Base-by-base conservation (phyloP, 92 coral and sea anemone species). In the Epizoanthus scotinus region DNA sequence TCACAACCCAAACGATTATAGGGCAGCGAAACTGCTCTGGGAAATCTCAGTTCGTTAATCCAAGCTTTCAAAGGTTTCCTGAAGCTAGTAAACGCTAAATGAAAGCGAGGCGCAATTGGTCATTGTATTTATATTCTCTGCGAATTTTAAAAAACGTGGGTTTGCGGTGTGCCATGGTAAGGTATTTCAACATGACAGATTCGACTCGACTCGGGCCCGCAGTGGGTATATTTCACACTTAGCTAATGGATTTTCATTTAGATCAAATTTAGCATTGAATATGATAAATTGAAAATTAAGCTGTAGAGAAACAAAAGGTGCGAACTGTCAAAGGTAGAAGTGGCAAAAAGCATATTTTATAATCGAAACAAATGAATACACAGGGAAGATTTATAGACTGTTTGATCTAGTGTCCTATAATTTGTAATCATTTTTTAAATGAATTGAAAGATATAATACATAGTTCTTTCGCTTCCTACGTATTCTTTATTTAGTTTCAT, bases 211-310 rank as follows among this genome's bases (percentile, higher is more conserved):
- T 9, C 68, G 59, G 40, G 38, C 55, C 81, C 81, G 58, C 67
- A 59, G 36, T 75, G 58, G 57, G 66, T 38, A 67, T 31, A 36
- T 75, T 75, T 75, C 81, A 75, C 81, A 75, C 81, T 22, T 75
- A 26, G 10, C 81, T 75, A 75, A 75, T 75, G 68, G 81, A 38
- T 20, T 38, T 36, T 75, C 81, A 55, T 75, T 75, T 75, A 60
- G 36, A 57, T 75, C 38, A 75, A 75, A n/a, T 12, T 34, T 58
- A 18, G 49, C 21, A 60, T 75, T 7, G 53, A 59, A 75, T 38
- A 75, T 75, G 81, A 75, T 75, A 75, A 75, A 75, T 75, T 58
- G 81, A 75, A 75, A 75, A 75, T 75, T 75, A 75, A 75, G 68
- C 56, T 34, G 67, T 25, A 60, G 17, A 38, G 69, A 59, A 75